Conservation (phyloP, 2,888 invertebrate species). For the Falcaria lacertinaria region DNA sequence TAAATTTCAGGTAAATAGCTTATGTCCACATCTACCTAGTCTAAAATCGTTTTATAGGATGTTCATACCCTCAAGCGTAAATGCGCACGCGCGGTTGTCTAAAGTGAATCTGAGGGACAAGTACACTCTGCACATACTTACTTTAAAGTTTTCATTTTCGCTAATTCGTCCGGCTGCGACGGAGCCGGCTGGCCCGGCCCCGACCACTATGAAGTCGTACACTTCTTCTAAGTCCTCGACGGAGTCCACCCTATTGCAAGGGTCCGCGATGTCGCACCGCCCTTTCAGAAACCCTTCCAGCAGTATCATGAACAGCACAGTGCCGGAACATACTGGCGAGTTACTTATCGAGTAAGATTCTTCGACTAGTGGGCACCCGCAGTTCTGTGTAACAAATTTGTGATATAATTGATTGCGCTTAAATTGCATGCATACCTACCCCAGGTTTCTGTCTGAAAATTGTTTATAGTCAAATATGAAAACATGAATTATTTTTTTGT, state of each 20-base stretch:
- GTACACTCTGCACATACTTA: too few species aligned
- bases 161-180: slow-evolving; percentile 81
- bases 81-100: too few species aligned
- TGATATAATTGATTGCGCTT: too few species aligned
- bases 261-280: slow-evolving; percentile 68
- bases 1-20: too few species aligned
- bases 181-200: slow-evolving; percentile 82
- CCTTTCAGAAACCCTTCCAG: slow-evolving; percentile 79
- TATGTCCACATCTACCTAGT: too few species aligned
- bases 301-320: slow-evolving; percentile 80
- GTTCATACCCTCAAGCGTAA: too few species aligned
- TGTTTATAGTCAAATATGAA: too few species aligned
- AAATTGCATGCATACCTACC: too few species aligned
- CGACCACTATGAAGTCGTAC: slow-evolving; percentile 83
- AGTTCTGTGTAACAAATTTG: slow-evolving; percentile 36
- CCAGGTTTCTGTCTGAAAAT: too few species aligned
- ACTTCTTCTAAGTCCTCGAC: slow-evolving; percentile 42
- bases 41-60: too few species aligned
- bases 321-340: slow-evolving; percentile 75
- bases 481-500: too few species aligned
- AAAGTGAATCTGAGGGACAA: too few species aligned
- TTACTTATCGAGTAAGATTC: slow-evolving; percentile 72
- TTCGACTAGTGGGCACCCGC: slow-evolving; percentile 69
- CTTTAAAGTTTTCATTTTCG: slow-evolving; percentile 74
- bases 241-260: slow-evolving; percentile 76